Evolutionary conservation across 2,113 vertebrate species (phyloP), one percentile per base, ranked within the genome.

Genomic region (Globicephala melas): DNA sequence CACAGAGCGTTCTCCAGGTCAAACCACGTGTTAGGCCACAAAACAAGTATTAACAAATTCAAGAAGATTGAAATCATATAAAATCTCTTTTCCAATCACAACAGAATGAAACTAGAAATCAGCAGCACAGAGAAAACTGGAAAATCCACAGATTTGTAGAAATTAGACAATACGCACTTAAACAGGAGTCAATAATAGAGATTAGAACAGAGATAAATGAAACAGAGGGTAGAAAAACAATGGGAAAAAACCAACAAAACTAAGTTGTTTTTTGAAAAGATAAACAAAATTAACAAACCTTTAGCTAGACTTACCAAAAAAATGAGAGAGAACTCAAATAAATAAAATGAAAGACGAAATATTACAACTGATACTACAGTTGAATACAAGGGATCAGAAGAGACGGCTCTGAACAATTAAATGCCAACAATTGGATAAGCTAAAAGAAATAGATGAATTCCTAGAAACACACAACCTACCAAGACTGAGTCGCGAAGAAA

Each of bases 151-250:
- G 38, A 67, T 20, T 38, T 17, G 36, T 82, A 6, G 36, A 89
- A 88, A 91, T 41, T 67, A 73, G 55, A 47, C 7, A 58, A 77
- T 9, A 36, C 2, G 26, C 14, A n/a, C 28, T 62, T 60, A 83
- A 89, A 80, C 21, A 86, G 65, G 15, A 31, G 31, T 77, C 23
- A 62, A 58, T 33, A 96, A 67, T 8, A 50, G 74, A 96, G 85
- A 93, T 94, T 8, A 95, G 76, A 94, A 13, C 47, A 41, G 14
- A 95, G 90, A 88, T 93, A 91, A 94, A 79, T 12, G 31, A 55
- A 82, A 68, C 62, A 89, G 47, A 95, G 26, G 94, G 68, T 28
- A 85, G 65, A 92, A 92, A 95, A 93, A 84, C 62, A 88, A 68
- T 28, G 44, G 36, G 31, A 70, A 95, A 97, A 94, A 53, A 10